Percentiles rank a stretch among this genome's conserved stretches.
Conservation (phyloP, 2,888 invertebrate species). For the Oscheius sp. region DNA sequence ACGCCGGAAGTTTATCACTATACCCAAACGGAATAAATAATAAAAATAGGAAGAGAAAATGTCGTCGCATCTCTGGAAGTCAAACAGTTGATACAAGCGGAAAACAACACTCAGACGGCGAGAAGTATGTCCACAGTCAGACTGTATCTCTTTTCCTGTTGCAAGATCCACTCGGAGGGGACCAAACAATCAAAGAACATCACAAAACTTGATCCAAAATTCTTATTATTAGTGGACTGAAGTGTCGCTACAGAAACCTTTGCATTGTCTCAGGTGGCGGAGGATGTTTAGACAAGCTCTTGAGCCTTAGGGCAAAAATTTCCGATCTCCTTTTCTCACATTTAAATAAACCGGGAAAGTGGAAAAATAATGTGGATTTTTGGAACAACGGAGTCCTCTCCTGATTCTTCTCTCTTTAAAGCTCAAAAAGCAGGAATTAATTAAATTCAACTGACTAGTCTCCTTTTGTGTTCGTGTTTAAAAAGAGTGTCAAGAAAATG, state of each 20-base stretch:
- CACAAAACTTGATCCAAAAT: neutral
- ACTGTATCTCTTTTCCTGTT: neutral
- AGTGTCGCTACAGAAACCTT: conserved; percentile 14
- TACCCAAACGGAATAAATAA: no score
- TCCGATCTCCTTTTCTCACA: no score
- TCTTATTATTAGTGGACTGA: conserved; percentile 5
- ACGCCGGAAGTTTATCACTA: neutral
- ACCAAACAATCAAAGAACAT: neutral
- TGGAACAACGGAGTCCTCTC: no score
- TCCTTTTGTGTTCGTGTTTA: no score
- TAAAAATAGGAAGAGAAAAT: neutral
- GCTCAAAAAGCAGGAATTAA: no score
- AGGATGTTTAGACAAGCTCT: conserved; percentile 3
- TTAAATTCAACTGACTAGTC: no score
- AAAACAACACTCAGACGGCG: conserved; percentile 11
- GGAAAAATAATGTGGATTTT: no score
- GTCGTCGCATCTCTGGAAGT: conserved; percentile 7
- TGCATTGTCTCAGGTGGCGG: conserved; percentile 7
- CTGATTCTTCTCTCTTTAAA: no score
- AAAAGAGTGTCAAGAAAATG: no score
- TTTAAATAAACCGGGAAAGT: no score
- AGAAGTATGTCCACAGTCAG: conserved; percentile 3
- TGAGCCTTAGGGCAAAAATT: neutral
- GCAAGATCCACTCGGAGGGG: neutral
- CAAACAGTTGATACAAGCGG: neutral